A percentile compares a stretch with the other conserved stretches of the same genome.
phyloP scores from a whole-genome alignment of 2,797 vertebrate species.

The Xenops minutus region DNA sequence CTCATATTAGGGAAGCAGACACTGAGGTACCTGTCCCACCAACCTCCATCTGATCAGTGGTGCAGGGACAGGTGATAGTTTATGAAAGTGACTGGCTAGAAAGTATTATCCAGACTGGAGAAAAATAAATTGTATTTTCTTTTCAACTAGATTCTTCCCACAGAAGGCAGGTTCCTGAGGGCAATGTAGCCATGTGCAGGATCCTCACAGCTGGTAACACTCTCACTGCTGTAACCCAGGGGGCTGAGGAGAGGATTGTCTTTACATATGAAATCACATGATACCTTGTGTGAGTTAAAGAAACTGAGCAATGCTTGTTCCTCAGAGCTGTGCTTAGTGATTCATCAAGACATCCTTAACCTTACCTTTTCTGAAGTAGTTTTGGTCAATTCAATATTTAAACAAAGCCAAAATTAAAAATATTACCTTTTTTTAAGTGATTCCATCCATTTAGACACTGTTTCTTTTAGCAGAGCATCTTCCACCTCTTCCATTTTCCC shows the following conservation, averaged over 20 bases:
- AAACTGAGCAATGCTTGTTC: neutral
- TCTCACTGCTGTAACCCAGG: neutral
- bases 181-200: rapidly evolving
- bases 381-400: neutral
- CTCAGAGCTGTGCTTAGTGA: neutral
- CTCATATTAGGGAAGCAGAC: neutral
- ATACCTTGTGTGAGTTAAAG: neutral
- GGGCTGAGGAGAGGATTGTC: neutral
- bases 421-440: slow-evolving; percentile 5
- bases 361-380: neutral
- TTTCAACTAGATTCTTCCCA: neutral
- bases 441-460: slow-evolving; percentile 72
- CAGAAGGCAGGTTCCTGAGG: neutral
- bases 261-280: rapidly evolving
- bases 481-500: slow-evolving; percentile 81
- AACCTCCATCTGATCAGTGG: neutral
- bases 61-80: neutral
- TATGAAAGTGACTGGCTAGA: neutral
- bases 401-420: neutral
- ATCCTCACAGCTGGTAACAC: neutral
- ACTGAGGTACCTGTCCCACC: neutral
- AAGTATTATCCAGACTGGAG: neutral
- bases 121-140: neutral
- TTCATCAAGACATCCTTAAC: neutral
- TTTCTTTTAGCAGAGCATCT: slow-evolving; percentile 71